phyloP scores from a whole-genome alignment of 2,113 vertebrate species.

The Indicator indicator region DNA sequence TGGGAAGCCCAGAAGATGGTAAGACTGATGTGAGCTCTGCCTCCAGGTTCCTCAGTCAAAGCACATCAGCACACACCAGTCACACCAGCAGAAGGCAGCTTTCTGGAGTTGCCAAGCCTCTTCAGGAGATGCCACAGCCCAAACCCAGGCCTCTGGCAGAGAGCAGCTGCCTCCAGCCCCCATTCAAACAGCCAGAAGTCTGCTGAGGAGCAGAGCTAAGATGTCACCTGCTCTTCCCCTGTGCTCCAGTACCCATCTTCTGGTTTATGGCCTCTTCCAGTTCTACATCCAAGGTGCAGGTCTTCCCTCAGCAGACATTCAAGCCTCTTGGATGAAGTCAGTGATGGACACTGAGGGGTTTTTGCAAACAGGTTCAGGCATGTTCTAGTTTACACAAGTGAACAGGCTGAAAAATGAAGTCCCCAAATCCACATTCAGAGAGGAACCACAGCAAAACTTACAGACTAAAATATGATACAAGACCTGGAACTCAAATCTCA shows the following conservation, averaged over 20 bases:
- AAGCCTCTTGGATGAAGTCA: not conserved
- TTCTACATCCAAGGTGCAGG: not conserved
- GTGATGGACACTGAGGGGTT: not conserved
- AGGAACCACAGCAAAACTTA: not conserved
- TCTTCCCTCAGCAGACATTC: not conserved
- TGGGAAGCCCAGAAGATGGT: not conserved
- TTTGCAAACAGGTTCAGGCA: not conserved
- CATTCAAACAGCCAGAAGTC: not conserved
- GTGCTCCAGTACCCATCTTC: not conserved
- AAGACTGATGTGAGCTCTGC: not conserved
- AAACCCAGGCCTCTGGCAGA: not conserved
- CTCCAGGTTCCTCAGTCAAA: fast-evolving
- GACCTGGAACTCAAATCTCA: not conserved
- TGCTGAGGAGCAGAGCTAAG: not conserved
- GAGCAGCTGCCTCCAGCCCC: not conserved
- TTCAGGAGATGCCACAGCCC: not conserved
- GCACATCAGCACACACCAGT: not conserved
- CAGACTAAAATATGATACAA: not conserved
- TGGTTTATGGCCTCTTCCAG: not conserved
- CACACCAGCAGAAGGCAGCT: fast-evolving
- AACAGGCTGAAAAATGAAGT: not conserved
- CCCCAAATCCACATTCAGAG: not conserved
- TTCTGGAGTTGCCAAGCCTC: too few relatives aligned
- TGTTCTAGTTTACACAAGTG: not conserved
- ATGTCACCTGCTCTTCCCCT: not conserved